A percentile compares a stretch with the other conserved stretches of the same genome.
phyloP scores from a whole-genome alignment of 2,113 vertebrate species.

The Tonatia bakeri region DNA sequence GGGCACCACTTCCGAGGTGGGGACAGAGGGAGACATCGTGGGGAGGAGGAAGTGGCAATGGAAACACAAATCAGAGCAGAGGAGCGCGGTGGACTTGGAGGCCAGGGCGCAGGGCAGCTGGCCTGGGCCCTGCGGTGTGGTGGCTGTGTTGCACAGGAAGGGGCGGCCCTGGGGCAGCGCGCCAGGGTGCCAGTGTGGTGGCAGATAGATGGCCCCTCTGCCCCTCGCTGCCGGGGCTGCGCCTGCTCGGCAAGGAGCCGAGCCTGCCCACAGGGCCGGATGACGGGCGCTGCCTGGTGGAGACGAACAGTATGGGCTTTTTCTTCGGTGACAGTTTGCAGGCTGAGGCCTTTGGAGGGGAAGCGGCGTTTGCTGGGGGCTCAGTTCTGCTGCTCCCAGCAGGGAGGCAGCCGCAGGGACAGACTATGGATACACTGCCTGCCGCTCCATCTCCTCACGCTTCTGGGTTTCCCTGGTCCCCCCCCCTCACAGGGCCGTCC shows the following conservation, averaged over 20 bases:
- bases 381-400: accelerated
- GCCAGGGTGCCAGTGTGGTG: accelerated
- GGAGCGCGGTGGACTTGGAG: neutral
- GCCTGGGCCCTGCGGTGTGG: accelerated
- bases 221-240: neutral
- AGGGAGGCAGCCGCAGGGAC: no score
- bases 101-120: neutral
- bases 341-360: neutral
- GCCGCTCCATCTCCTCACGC: neutral
- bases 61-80: neutral
- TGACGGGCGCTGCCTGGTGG: accelerated
- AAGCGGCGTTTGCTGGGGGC: neutral
- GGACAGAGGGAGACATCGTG: accelerated
- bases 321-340: neutral
- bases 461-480: neutral
- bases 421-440: accelerated
- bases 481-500: neutral
- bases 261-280: accelerated
- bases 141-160: no score
- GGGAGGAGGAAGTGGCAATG: neutral
- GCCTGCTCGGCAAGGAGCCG: neutral
- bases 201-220: neutral
- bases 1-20: neutral
- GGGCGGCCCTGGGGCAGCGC: neutral
- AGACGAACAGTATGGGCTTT: neutral